Base-by-base conservation (phyloP, 1,140 invertebrate genomes). In the Panagrolaimus sp. region DNA sequence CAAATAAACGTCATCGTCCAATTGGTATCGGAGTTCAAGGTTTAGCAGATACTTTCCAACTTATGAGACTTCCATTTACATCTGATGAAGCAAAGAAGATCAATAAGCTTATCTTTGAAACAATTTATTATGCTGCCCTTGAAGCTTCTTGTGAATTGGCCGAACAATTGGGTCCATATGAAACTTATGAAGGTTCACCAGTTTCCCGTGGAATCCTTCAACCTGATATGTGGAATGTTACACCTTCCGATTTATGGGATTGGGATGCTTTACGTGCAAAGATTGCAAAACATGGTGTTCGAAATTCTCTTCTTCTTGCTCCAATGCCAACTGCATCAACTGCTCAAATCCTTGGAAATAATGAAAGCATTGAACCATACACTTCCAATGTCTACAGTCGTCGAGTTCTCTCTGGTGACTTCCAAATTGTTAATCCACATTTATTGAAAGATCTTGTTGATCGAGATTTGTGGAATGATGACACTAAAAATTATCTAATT, bases 301-400 rank as follows among this genome's bases (percentile, higher is more conserved):
- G 94, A 63, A 98, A 98, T 86, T 96, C 93, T 8, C 85, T 98
- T 12, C 85, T 98, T 5, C 74, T 98, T 48, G 94, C 95, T 0
- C 94, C 94, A 1, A 98, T 98, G 94, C 95, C 95, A 1, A 98
- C 95, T 10, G 94, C 95, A 12, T 96, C 94, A 1, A 98, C 95
- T 0, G 94, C 95, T 7, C 95, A 98, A 85, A 98, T 98, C 81
- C 87, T 98, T 28, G 95, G 95, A 8, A 98, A 98, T 78, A 98
- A 97, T 84, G 94, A 98, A 85, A 92, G 92, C 0, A 91, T 96
- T 81, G 95, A 98, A 85, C 92, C 95, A 0, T 98, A 96, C 83
- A 97, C 94, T 0, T 94, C 90, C 28, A 98, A 98, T 82, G 92
- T 98, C 73, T 98, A 98, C 80, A 89, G 90, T 21, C 86, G 94